Evolutionary conservation across 2,888 invertebrate species (phyloP), one percentile per base, ranked within the genome.

Genomic region (Carterocephalus palaemon): DNA sequence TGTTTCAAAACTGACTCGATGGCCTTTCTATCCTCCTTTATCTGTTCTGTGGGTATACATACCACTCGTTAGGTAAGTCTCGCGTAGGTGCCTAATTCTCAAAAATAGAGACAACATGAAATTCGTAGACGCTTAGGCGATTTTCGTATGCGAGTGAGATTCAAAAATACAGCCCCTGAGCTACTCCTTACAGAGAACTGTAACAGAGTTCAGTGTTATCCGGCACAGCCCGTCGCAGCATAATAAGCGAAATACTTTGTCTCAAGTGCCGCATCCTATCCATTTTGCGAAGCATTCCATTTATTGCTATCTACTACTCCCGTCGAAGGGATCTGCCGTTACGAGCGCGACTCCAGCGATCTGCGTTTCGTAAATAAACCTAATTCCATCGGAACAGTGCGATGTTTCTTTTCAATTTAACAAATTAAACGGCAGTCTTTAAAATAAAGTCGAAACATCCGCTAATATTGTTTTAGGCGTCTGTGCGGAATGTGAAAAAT

Each of bases 401-500:
- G 69, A 77, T 77, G 79, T 79, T 81, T 81, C 81, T 79, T 83
- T 83, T 78, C 83, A 81, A 84, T 84, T 83, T 82, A 78, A 77
- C 77, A 82, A 79, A 84, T 82, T 81, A 52, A 51, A 54, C 43
- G 43, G 20, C 17, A 17, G 13, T 31, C 12, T 45, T 37, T 8
- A 22, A 17, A 29, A 13, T 7, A 20, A 19, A n/a, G 17, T 42
- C 33, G 28, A 33, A 42, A 10, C 20, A 20, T 26, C 4, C 15
- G 20, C 28, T 28, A 28, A 38, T 38, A 39, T 39, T 39, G 29
- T 39, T 39, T 78, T 75, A 76, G 67, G 59, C 56, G 57, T 57
- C 65, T 58, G 55, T 52, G 56, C 53, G 59, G 58, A 57, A 57
- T 54, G 53, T 53, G 58, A 54, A 53, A n/a, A n/a, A n/a, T n/a